Evolutionary conservation across 2,888 invertebrate species (phyloP), one percentile per base, ranked within the genome.

Genomic region (Drosophila cognata): DNA sequence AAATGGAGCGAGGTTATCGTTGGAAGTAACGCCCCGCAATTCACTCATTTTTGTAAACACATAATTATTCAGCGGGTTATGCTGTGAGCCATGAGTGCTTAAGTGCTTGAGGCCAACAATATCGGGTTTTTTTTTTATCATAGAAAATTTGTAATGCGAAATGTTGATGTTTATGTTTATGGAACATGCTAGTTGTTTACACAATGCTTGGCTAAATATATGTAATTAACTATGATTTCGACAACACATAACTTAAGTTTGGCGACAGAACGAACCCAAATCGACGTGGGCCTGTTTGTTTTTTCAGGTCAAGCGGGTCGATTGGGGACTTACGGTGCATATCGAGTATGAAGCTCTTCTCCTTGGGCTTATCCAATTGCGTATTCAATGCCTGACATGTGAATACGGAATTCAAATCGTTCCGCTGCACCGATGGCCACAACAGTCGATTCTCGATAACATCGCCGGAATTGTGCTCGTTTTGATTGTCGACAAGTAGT

Each of bases 331-430:
- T 93, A 97, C 97, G 93, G 92, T 96, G 96, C 94, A 97, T 95
- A 91, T 97, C 96, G 71, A 97, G 94, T 59, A 96, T 95, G 60
- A 97, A 95, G 35, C 96, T 95, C 21, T 96, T 95, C 92, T 96
- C 96, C 92, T 96, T 96, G 13, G 97, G 96, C 87, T 96, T 96
- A 62, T 97, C 96, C 65, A 97, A 95, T 89, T 95, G 95, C 65
- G 97, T 97, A 94, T 98, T 98, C 91, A 96, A 94, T 31, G 98
- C 97, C 92, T 97, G 97, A 92, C 98, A 98, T 66, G 97, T 97
- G 94, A 97, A 97, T 80, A 97, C 96, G 28, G 97, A 96, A 84
- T 97, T 97, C 89, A 97, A 95, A 94, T 97, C 97, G 33, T 96
- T 95, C 68, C 98, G 94, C 66, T 95, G 94, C 78, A 97, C 95